Percentiles rank a stretch among this genome's conserved stretches.
These are phyloP conservation scores for Ormyrus rosae DNA, from an alignment of 2,888 invertebrate species.

Conservation along the genomic window DNA sequence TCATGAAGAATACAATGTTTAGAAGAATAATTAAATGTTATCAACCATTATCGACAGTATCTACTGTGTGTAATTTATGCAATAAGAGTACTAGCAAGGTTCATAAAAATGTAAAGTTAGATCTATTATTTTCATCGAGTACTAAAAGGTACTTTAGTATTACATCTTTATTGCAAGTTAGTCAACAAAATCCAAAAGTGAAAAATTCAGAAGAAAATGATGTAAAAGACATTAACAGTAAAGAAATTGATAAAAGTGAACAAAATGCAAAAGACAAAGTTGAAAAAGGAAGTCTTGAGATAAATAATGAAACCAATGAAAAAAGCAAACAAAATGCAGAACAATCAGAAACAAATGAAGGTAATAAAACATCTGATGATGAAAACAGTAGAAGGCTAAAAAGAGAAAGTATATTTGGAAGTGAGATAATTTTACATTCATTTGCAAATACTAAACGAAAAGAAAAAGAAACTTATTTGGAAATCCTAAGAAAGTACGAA, in stretches of 20 bases:
- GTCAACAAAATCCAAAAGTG: conserved; percentile 29
- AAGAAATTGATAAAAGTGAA: neutral
- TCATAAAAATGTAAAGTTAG: conserved; percentile 14
- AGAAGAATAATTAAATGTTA: conserved; percentile 12
- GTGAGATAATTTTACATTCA: conserved; percentile 23
- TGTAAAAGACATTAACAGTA: neutral
- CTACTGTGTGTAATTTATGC: conserved; percentile 2
- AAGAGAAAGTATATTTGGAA: neutral
- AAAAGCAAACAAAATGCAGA: neutral
- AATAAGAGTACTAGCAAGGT: neutral
- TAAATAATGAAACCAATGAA: no score
- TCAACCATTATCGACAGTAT: neutral
- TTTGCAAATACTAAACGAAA: conserved; percentile 79
- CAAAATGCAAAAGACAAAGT: conserved; percentile 8
- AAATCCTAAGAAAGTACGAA: conserved; percentile 86
- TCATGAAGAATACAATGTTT: neutral
- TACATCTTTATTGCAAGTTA: neutral
- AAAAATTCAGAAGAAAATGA: neutral
- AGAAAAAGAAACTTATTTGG: conserved; percentile 82
- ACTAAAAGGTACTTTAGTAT: conserved; percentile 15
- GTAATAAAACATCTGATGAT: neutral
- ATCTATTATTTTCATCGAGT: neutral
- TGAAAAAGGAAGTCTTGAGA: neutral
- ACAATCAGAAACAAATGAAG: neutral
- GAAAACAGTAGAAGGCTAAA: neutral